Base-by-base conservation (phyloP, 2,113 vertebrate genomes). In the Mus pahari region DNA sequence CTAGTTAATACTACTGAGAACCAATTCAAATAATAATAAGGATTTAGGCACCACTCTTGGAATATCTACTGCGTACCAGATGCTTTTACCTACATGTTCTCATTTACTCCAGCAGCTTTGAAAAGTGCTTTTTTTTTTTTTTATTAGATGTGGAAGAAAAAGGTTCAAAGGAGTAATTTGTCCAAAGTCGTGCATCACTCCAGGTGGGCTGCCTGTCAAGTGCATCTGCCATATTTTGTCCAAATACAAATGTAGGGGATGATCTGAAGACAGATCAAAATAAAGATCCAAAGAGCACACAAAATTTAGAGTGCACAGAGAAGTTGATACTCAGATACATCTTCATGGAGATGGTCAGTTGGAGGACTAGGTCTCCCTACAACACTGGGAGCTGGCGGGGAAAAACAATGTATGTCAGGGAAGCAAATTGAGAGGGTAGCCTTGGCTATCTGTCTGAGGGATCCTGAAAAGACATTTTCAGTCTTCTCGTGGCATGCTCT, bases 31-130 rank as follows among this genome's bases (percentile, higher is more conserved):
- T 68, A 82, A 66, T 20, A 68, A 7, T 78, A 88, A 90, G 75
- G 84, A 97, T 62, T 89, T 6, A 91, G 90, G 7, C 28, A 81
- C 79, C 33, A n/a, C 70, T 77, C 55, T 45, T 68, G 36, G 33
- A 71, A 81, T 42, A 86, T n/a, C 55, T 89, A 71, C 60, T 22
- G 13, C 58, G 55, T 58, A 42, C 42, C 91, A 77, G 74, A 53
- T 66, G 71, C 58, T 84, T 84, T 95, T 92, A 70, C n/a, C 68
- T 55, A 86, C 42, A 42, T 70, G 60, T 84, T 91, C 33, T 96
- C 78, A 86, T 79, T 92, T 92, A 81, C 33, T 89, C 58, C 42
- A 93, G 89, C 91, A 84, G 45, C 31, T 81, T 79, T n/a, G 70
- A 81, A 96, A 91, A 74, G 20, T n/a, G 16, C 55, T 68, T 86